Evolutionary conservation across 2,888 invertebrate species (phyloP), one percentile per base, ranked within the genome.

Genomic region (Oegoconia quadripuncta): DNA sequence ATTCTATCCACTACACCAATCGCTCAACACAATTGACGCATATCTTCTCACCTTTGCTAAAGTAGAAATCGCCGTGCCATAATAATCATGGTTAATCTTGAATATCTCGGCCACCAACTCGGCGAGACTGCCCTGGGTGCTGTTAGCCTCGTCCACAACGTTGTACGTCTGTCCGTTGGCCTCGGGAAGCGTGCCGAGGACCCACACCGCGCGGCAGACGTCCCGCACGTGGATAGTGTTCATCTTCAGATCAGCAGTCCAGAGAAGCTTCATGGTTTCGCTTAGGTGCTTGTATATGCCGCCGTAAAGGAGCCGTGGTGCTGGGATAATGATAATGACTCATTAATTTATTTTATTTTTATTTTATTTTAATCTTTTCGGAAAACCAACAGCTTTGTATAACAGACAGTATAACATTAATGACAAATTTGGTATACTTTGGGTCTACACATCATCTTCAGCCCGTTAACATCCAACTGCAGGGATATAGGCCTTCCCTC

Each of bases 211-310:
- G 37, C 92, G 89, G 64, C 93, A 94, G n/a, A 96, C 89, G 79
- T 97, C 97, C 13, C 82, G 73, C 0, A 96, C 95, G 72, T 97
- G 96, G 15, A 97, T 92, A 0, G 97, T 97, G 79, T 97, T 95
- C 84, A 96, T 90, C 64, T 91, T 92, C 50, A 97, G 88, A 43
- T 94, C 92, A 8, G 93, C 92, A 26, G 93, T 95, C 97, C 97
- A 97, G 14, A 97, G 86, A 22, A 97, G 88, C 76, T 96, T 96
- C 96, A 97, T 96, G 48, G 95, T 94, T 78, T 97, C 96, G 23
- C 92, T 91, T 18, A 97, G 87, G 65, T 95, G 92, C 67, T 95
- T 95, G 80, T 97, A 97, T 48, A 97, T 92, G 25, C 94, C 94
- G 41, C 96, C 97, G 59, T 95, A 93, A 22, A 97, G 91, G 37